Base-by-base conservation (phyloP, 2,888 invertebrate species). In the Idaea straminata region DNA sequence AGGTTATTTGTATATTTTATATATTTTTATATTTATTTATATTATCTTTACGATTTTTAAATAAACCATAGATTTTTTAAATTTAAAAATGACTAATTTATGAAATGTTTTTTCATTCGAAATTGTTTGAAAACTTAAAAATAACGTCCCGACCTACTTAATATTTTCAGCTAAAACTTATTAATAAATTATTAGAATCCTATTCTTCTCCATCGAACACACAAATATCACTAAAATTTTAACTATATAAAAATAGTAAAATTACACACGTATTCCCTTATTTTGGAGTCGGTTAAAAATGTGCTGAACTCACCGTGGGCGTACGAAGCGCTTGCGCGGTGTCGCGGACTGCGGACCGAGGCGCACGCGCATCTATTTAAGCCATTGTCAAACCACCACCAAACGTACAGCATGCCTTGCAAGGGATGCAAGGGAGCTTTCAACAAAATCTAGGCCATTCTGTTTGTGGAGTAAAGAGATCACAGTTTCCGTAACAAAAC, bases 231-330 rank as follows among this genome's bases (percentile, higher is more conserved):
- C 47, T 47, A 13, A 47, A 47, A 47, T 10, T 47, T 25, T 25
- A 25, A 25, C 47, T 13, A 47, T 13, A 7, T 10, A 47, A 47
- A 4, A 47, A 47, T 10, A 47, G 3, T 13, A 47, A 7, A 13
- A 47, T 47, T 10, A 6, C 7, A 47, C 7, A 47, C 4, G 7
- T 36, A 36, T 13, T 47, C 47, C 36, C 10, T 13, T 13, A 13
- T 47, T 47, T 47, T 10, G 13, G 13, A 47, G 10, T 47, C 47
- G 10, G 47, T 47, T 47, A 47, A 47, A 47, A 47, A 47, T 47
- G 47, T 47, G 15, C 34, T 25, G 59, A 80, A 91, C 91, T 92
- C 90, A 92, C 92, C 91, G 91, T 81, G 80, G 84, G 81, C 87
- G 89, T 88, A 85, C 86, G 83, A 77, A 81, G 83, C 86, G 87